phyloP scores from a whole-genome alignment of 1,140 invertebrate species.

The Pteromalus puparum region DNA sequence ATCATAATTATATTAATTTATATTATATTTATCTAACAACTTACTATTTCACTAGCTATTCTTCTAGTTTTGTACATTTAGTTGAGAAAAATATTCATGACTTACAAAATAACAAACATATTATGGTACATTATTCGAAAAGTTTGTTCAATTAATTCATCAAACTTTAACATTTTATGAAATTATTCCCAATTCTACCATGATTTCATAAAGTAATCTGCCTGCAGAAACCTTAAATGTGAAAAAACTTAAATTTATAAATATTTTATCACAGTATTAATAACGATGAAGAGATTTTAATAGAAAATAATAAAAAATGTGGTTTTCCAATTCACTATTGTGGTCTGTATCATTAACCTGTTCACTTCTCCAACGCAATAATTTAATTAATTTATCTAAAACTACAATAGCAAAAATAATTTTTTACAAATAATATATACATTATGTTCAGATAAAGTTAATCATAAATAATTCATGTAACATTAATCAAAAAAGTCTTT shows the following conservation, averaged over 20 bases:
- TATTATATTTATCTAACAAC: neutral
- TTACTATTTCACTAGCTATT: too few relatives aligned
- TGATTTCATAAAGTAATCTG: neutral
- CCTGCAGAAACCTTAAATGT: neutral
- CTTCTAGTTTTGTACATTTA: neutral
- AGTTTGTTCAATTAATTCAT: neutral
- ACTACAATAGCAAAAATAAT: neutral
- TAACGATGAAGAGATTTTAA: too few relatives aligned
- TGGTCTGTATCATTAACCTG: neutral
- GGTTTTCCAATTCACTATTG: neutral
- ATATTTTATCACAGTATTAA: neutral
- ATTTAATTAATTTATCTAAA: neutral
- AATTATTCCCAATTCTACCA: neutral
- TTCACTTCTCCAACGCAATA: neutral
- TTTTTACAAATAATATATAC: constrained; percentile 6
- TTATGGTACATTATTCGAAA: too few relatives aligned
- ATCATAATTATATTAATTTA: neutral
- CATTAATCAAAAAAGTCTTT: neutral
- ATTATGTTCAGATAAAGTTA: neutral
- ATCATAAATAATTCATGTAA: neutral
- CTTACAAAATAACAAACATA: too few relatives aligned
- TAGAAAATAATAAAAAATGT: neutral
- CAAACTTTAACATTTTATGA: neutral
- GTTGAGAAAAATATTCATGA: neutral
- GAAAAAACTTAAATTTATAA: neutral